These are phyloP conservation scores for Autographa gamma DNA, from an alignment of 2,888 invertebrate species.

Conservation along the genomic window DNA sequence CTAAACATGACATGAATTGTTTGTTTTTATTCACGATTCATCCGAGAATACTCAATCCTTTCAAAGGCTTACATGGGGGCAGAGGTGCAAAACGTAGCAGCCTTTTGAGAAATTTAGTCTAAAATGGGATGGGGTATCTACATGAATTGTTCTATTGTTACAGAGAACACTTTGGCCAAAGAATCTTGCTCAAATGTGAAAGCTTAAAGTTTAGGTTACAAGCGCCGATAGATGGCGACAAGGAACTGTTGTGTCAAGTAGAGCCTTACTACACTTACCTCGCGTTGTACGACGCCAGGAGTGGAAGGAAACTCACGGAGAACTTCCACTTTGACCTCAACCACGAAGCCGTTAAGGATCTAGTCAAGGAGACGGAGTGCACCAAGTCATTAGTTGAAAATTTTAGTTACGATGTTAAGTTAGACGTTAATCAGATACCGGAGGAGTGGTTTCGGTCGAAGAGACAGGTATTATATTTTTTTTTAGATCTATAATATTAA, in stretches of 20 bases:
- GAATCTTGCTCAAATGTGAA: slow-evolving; percentile 95
- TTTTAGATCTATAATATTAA: too few species aligned
- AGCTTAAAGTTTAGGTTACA: slow-evolving; percentile 95
- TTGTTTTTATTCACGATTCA: too few species aligned
- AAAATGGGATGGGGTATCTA: slow-evolving; percentile 5
- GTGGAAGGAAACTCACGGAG: slow-evolving; percentile 96
- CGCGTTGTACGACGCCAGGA: slow-evolving; percentile 96
- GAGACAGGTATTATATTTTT: slow-evolving; percentile 89
- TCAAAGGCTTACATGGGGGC: too few species aligned
- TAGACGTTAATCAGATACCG: slow-evolving; percentile 92
- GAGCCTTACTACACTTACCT: slow-evolving; percentile 98
- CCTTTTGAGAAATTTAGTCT: too few species aligned
- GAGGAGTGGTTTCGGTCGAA: slow-evolving; percentile 93
- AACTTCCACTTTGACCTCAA: slow-evolving; percentile 97
- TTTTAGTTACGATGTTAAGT: slow-evolving; percentile 87
- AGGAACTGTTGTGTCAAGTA: slow-evolving; percentile 93
- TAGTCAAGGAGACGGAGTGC: slow-evolving; percentile 85
- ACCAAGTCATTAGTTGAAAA: slow-evolving; percentile 86
- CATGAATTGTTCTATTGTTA: slow-evolving; percentile 59
- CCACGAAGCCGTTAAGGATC: slow-evolving; percentile 91
- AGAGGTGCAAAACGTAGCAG: too few species aligned
- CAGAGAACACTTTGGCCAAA: slow-evolving; percentile 96
- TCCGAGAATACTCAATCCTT: too few species aligned
- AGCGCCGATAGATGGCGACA: slow-evolving; percentile 93
- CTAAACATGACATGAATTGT: too few species aligned